Percentiles rank a stretch among this genome's conserved stretches.
phyloP scores from a whole-genome alignment of 1,140 invertebrate genomes.

The Brachionus calyciflorus region DNA sequence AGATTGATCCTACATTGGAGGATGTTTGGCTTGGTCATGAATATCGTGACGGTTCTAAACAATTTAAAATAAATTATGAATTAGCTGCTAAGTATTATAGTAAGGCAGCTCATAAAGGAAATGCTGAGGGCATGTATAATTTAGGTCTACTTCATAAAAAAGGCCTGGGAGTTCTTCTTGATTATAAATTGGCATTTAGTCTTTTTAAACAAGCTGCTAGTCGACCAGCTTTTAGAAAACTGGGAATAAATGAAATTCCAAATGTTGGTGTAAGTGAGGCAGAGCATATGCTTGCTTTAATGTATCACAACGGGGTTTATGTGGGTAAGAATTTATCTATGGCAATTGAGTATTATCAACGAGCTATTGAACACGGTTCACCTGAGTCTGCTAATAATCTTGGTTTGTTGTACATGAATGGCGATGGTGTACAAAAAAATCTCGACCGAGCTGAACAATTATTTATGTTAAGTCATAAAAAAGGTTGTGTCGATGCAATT shows the following conservation, averaged over 20 bases:
- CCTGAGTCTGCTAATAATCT: constrained; percentile 5
- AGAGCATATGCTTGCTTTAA: background rate
- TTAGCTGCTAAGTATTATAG: no score
- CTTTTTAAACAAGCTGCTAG: background rate
- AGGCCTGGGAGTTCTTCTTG: background rate
- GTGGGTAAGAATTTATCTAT: background rate
- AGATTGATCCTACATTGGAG: no score
- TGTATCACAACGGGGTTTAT: background rate
- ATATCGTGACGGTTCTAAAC: no score
- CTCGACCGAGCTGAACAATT: background rate
- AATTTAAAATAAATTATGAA: no score
- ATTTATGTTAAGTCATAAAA: constrained; percentile 14
- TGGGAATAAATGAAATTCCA: background rate
- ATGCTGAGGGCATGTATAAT: constrained; percentile 17
- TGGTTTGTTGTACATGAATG: background rate
- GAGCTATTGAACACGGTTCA: background rate
- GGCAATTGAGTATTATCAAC: background rate
- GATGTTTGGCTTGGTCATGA: no score
- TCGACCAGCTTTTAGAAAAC: background rate
- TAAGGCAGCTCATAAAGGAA: no score
- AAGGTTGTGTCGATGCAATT: background rate
- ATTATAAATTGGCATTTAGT: background rate
- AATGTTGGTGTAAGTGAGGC: constrained; percentile 4
- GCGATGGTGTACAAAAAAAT: background rate
- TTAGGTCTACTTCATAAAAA: background rate